phyloP scores from a whole-genome alignment of 2,888 invertebrate genomes.

The Cynaeus angustus region DNA sequence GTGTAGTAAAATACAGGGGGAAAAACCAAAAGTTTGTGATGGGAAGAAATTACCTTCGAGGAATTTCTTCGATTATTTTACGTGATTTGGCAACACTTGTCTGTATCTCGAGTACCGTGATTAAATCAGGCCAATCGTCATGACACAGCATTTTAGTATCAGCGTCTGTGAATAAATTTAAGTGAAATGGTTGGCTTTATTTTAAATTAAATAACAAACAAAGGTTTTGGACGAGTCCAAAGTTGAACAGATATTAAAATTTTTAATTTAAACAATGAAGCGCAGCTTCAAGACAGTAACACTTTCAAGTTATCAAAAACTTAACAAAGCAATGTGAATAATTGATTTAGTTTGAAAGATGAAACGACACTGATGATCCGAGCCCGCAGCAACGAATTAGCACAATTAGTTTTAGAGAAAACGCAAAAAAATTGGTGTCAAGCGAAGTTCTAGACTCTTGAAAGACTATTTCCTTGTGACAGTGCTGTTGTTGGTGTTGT shows the following conservation, averaged over 20 bases:
- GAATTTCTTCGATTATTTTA: slow-evolving; percentile 24
- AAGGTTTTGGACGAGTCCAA: too few species aligned
- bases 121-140: neutral
- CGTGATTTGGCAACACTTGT: too few species aligned
- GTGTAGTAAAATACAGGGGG: slow-evolving; percentile 52
- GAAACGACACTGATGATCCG: too few species aligned
- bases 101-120: neutral
- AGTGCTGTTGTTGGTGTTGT: neutral
- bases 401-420: too few species aligned
- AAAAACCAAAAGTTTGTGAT: slow-evolving; percentile 50
- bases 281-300: neutral
- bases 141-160: neutral
- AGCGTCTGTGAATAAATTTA: neutral
- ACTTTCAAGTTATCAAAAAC: too few species aligned
- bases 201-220: neutral
- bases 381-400: too few species aligned
- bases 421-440: too few species aligned
- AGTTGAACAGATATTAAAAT: neutral
- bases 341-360: too few species aligned
- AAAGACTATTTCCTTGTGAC: too few species aligned
- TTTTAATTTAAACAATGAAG: neutral
- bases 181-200: neutral
- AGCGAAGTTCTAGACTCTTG: too few species aligned
- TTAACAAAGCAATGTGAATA: too few species aligned
- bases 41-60: slow-evolving; percentile 28